phyloP scores from a whole-genome alignment of 2,888 invertebrate genomes.

The Busseola fusca region DNA sequence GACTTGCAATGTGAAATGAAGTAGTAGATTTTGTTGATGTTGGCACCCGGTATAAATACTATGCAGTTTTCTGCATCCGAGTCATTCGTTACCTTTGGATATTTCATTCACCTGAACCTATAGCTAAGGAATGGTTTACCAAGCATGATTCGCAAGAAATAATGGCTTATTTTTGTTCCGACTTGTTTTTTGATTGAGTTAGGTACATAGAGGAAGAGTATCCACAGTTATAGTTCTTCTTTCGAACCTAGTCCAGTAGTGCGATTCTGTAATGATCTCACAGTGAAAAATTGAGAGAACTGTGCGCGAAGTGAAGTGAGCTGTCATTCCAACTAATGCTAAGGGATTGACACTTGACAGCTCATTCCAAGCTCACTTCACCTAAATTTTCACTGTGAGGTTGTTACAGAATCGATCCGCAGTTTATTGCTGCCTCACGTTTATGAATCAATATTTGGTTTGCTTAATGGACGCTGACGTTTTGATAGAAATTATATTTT shows the following conservation, averaged over 20 bases:
- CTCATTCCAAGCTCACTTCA: too few relatives aligned
- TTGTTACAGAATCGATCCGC: too few relatives aligned
- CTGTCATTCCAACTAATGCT: too few relatives aligned
- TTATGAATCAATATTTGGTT: slow-evolving; percentile 51
- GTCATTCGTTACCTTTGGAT: slow-evolving; percentile 21
- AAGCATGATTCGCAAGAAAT: not conserved
- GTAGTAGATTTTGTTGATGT: slow-evolving; percentile 64
- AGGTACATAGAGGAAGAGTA: not conserved
- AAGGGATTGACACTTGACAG: too few relatives aligned
- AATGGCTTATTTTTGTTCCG: not conserved
- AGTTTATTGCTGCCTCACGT: slow-evolving; percentile 33
- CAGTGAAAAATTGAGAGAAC: too few relatives aligned
- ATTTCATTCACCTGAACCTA: slow-evolving; percentile 31
- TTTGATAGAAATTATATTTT: slow-evolving; percentile 50
- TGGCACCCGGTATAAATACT: slow-evolving; percentile 55
- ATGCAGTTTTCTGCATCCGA: slow-evolving; percentile 53
- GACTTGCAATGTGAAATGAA: slow-evolving; percentile 61
- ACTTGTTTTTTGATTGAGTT: slow-evolving; percentile 18
- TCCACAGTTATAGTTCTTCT: slow-evolving; percentile 4
- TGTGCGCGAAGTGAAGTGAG: too few relatives aligned
- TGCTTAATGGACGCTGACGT: slow-evolving; percentile 43
- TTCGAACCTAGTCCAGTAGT: slow-evolving; percentile 1
- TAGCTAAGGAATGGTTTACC: not conserved
- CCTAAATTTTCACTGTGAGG: too few relatives aligned
- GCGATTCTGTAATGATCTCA: too few relatives aligned